Base-by-base conservation (phyloP, 2,113 vertebrate genomes). In the Lota lota region DNA sequence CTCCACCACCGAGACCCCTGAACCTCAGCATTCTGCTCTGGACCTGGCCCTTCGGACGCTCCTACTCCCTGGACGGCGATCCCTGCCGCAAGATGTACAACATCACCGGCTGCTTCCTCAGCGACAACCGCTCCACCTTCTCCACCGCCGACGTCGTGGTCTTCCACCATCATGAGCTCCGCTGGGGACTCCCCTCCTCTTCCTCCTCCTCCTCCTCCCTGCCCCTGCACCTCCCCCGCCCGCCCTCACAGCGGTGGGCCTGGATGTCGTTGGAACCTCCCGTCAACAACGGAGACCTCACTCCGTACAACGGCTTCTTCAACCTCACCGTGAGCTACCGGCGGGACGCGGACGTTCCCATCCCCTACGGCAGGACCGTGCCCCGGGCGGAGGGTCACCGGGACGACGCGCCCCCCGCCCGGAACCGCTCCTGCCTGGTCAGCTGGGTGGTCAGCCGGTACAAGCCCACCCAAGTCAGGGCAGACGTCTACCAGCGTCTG, bases 261-360 rank as follows among this genome's bases (percentile, higher is more conserved):
- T 98, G 95, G 96, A 65, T 93, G 5, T 94, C 93, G 1, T 53
- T 98, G 83, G 96, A 98, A 70, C 94, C 95, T 0, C 96, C 95
- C 0, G 79, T 84, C 70, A 86, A 95, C 78, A 93, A 89, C 1
- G 79, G 22, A 0, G 90, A 85, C 33, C 83, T 95, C 1, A 14
- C 1, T 0, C 72, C 20, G 10, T 79, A 93, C 77, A 86, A 88
- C 0, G 84, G 92, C 12, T 69, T 93, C 40, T 97, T 97, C 86
- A 97, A 96, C 81, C 96, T 93, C 95, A 95, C 94, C 0, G 92
- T 97, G 92, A 95, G 87, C 61, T 98, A 95, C 83, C 91, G 92
- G 10, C 85, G 21, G 0, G 94, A 95, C 24, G 94, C 95, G 0
- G 96, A 97, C 22, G 92, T 98, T 69, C 91, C 85, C 11, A 71